Percentiles rank a stretch among this genome's conserved stretches.
These are phyloP conservation scores for Rostratula benghalensis DNA, from an alignment of 2,113 vertebrate genomes.

Conservation along the genomic window DNA sequence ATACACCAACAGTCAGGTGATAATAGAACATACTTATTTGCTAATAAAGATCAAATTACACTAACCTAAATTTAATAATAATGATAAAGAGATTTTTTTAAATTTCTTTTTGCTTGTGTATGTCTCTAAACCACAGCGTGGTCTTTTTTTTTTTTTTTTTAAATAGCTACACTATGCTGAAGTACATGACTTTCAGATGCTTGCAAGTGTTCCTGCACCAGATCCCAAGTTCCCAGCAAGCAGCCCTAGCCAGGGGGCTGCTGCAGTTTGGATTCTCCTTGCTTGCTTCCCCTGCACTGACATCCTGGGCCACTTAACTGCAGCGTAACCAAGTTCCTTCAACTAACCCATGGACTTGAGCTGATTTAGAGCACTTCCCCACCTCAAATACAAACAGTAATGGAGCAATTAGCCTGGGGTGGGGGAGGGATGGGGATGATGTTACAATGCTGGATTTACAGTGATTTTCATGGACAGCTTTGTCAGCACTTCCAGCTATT, in stretches of 20 bases:
- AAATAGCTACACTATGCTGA: neutral
- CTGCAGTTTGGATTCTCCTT: neutral
- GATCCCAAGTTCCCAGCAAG: neutral
- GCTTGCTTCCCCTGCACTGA: neutral
- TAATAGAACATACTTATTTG: neutral
- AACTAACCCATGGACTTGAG: neutral
- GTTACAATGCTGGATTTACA: neutral
- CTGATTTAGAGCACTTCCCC: neutral
- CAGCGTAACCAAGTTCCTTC: neutral
- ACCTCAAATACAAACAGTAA: neutral
- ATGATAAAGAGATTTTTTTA: neutral
- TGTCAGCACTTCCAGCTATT: neutral
- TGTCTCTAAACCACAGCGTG: neutral
- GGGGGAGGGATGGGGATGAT: neutral
- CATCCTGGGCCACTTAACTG: fast-evolving
- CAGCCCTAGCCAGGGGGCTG: neutral
- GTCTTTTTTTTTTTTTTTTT: neutral
- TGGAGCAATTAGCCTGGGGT: neutral
- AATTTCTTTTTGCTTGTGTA: neutral
- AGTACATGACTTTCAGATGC: neutral
- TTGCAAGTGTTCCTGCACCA: neutral
- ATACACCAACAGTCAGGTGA: neutral
- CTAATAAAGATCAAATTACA: neutral
- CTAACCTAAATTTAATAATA: neutral
- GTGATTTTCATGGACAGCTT: neutral